Evolutionary conservation across 1,140 invertebrate species (phyloP), one percentile per base, ranked within the genome.

Genomic region (Neomicropteryx cornuta): DNA sequence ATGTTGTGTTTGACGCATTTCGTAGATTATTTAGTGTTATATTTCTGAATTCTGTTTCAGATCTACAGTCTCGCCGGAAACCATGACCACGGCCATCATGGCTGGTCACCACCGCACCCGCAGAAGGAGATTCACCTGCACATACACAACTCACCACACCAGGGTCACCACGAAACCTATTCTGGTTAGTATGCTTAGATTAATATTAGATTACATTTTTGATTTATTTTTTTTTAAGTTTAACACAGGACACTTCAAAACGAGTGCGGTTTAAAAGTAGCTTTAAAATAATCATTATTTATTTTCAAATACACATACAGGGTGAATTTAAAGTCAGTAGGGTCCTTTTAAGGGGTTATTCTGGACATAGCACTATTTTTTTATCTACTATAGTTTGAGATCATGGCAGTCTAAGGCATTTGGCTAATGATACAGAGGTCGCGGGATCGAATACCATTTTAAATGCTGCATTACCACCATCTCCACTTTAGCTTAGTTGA

Each of bases 41-140:
- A n/a, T n/a, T n/a, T n/a, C n/a, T n/a, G n/a, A n/a, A n/a, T n/a
- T n/a, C n/a, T 29, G 36, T 47, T 54, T 34, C 52, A 65, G 62
- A 22, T 63, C 11, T 59, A 58, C 6, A 53, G 54, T 0, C 42
- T 61, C 24, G 51, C 36, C 4, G 33, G 46, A 0, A 62, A 65
- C 23, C 18, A 40, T 6, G 31, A 41, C 17, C 41, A 29, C 18
- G 34, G 38, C 5, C 36, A 49, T 4, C 4, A 13, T 3, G 52
- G 44, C 18, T 53, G 51, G 52, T 43, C 40, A 5, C 46, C 40
- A 2, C 50, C 35, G 14, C 44, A 43, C 4, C 55, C 55, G n/a
- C 55, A 56, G 27, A 61, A 66, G 42, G 61, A 66, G 39, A 60
- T 67, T 4, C 62, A 66, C 34, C 41, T 67, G 1, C 64, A 67